Percentiles rank a stretch among this genome's conserved stretches.
Evolutionary conservation across 2,888 invertebrate genomes (phyloP).

Genomic region (Tetanocera ferruginea): DNA sequence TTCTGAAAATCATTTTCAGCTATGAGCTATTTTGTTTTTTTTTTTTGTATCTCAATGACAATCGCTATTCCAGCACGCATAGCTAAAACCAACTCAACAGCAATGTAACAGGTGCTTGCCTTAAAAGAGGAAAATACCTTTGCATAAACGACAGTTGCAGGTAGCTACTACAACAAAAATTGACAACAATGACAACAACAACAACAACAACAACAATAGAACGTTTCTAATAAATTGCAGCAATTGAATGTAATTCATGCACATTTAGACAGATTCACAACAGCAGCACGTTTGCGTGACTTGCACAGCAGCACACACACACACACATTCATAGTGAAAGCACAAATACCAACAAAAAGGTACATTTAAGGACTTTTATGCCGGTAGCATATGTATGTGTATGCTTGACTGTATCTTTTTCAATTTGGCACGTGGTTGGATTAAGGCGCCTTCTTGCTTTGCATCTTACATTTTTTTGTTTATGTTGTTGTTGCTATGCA

Average conservation of each 20-base stretch:
- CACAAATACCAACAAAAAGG: neutral
- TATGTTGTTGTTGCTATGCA: neutral
- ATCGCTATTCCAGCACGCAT: neutral
- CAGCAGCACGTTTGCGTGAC: slow-evolving; percentile 10
- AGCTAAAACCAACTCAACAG: neutral
- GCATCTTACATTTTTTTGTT: neutral
- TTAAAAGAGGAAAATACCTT: neutral
- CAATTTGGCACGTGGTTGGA: neutral
- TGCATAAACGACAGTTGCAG: neutral
- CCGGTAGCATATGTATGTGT: neutral
- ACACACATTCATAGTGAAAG: neutral
- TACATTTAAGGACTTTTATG: neutral
- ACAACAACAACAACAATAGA: neutral
- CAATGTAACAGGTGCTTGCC: no score
- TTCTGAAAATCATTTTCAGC: neutral
- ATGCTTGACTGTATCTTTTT: no score
- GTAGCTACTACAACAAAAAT: neutral
- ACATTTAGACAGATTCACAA: slow-evolving; percentile 14
- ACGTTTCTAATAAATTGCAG: slow-evolving; percentile 20
- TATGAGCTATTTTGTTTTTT: neutral
- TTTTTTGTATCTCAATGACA: neutral
- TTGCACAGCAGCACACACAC: neutral
- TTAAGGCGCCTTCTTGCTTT: neutral
- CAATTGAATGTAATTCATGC: slow-evolving; percentile 33
- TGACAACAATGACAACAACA: no score